phyloP scores from a whole-genome alignment of 2,113 vertebrate species.

The Piliocolobus tephrosceles region DNA sequence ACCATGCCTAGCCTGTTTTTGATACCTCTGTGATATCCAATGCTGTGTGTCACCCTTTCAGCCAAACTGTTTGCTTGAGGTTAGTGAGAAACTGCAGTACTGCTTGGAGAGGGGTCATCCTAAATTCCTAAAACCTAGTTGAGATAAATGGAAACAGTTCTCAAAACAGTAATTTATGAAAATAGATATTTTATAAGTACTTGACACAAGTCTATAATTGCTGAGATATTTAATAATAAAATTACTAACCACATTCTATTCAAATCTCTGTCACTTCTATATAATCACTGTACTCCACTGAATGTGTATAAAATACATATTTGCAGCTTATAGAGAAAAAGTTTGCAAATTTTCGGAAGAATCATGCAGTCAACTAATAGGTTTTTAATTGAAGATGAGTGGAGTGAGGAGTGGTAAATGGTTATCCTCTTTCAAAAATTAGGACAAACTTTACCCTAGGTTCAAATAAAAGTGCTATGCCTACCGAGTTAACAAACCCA shows the following conservation, averaged over 20 bases:
- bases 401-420: not conserved
- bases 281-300: not conserved
- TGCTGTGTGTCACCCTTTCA: too few species aligned
- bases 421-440: not conserved
- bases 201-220: not conserved
- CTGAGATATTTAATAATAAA: constrained; percentile 3
- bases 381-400: not conserved
- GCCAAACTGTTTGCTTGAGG: not conserved
- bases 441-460: not conserved
- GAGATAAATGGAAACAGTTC: not conserved
- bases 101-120: not conserved
- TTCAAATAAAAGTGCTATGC: not conserved
- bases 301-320: not conserved
- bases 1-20: too few species aligned
- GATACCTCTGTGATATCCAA: too few species aligned
- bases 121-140: not conserved
- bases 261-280: not conserved
- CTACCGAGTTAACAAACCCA: not conserved
- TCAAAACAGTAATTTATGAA: not conserved
- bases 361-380: not conserved
- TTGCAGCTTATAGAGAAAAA: not conserved
- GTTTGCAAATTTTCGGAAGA: not conserved
- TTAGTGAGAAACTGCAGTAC: not conserved
- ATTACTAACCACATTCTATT: not conserved
- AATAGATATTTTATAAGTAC: not conserved